Base-by-base conservation (phyloP, 2,113 vertebrate genomes). In the Pterocles orientalis region DNA sequence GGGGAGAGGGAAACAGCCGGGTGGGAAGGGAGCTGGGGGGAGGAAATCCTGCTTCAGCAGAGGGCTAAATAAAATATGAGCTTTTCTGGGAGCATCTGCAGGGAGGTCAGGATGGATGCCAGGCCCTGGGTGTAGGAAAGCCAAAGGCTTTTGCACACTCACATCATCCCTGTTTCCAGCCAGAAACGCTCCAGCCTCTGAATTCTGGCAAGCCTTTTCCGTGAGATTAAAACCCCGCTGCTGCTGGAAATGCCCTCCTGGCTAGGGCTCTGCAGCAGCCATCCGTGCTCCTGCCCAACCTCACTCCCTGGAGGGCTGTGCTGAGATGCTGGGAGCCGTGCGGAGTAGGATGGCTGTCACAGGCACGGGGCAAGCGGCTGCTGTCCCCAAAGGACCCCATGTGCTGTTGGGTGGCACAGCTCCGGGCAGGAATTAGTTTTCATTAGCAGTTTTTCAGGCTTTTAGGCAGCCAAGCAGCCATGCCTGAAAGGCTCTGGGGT, bases 401-500 rank as follows among this genome's bases (percentile, higher is more conserved):
- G 0, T 9, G 3, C 18, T 2, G 0, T 1, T 0, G 18, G 23
- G 76, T 36, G 64, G 66, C 3, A 0, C 2, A 0, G 70, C 41
- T 94, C 20, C 0, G 0, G 51, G 45, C 53, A 80, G 82, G 87
- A 91, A 93, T 90, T 94, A n/a, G n/a, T 95, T 95, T 80, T 86
- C 85, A 93, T 95, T 93, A 96, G 62, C 60, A 10, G 62, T 70
- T 95, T 94, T 92, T 82, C 90, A 93, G 90, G 79, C 90, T 95
- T 85, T 96, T 96, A 92, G 90, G 94, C 85, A 96, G 85, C 60
- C 94, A 93, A 93, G 93, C 82, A 97, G 87, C 93, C 92, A 62
- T 90, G 92, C 79, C 76, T 86, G 93, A 72, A 85, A 90, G 94
- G 2, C 77, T 91, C 83, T 41, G 62, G 91, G 81, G 73, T 87